Percentiles rank a stretch among this genome's conserved stretches.
phyloP scores from a whole-genome alignment of 2,888 invertebrate genomes.

The Esperia sulphurella region DNA sequence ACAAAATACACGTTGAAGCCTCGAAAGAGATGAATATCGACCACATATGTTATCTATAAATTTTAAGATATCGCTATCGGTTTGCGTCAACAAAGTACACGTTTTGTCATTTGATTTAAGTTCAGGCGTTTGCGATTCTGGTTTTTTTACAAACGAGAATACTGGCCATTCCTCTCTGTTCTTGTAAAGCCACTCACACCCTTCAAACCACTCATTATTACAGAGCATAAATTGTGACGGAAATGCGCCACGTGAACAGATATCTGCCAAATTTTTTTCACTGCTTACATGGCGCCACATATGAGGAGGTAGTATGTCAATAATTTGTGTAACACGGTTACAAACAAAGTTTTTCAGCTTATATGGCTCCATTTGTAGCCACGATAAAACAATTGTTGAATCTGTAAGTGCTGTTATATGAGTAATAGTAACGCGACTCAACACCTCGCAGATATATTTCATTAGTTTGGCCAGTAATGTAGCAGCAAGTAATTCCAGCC shows the following conservation, averaged over 20 bases:
- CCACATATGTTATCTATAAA: too few relatives aligned
- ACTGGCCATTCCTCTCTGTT: not conserved
- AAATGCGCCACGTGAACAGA: not conserved
- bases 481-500: conserved; percentile 1
- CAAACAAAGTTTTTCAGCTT: not conserved
- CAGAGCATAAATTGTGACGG: not conserved
- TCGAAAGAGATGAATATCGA: too few relatives aligned
- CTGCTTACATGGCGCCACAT: not conserved
- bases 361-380: not conserved
- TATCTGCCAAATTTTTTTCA: not conserved
- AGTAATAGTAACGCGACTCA: not conserved
- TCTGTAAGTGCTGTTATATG: too few relatives aligned
- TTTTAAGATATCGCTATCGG: too few relatives aligned
- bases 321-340: not conserved
- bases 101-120: too few relatives aligned
- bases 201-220: not conserved
- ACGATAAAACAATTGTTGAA: not conserved
- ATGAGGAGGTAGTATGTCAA: too few relatives aligned
- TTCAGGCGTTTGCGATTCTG: too few relatives aligned
- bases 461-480: not conserved
- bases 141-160: too few relatives aligned
- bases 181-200: not conserved
- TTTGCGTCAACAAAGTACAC: too few relatives aligned
- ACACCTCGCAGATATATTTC: not conserved
- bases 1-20: too few relatives aligned